Evolutionary conservation across 2,888 invertebrate genomes (phyloP).

Genomic region (Dryobotodes eremita): DNA sequence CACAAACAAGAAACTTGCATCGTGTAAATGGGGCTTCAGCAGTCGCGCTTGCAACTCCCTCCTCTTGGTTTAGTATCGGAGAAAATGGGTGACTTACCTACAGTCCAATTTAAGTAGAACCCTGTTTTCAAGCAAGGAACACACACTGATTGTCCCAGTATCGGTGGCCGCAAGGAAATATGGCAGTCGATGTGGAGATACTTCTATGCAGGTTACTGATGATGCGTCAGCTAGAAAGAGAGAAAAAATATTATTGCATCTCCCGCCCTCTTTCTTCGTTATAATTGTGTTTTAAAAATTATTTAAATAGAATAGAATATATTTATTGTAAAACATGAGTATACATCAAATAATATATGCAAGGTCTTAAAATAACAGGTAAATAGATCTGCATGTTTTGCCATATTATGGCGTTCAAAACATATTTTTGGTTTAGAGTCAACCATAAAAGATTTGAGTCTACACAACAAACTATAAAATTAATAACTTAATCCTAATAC

Average conservation of each 20-base stretch:
- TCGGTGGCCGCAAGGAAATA: constrained; percentile 85
- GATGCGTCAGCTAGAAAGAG: constrained; percentile 77
- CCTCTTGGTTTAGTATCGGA: background rate
- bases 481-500: too few species aligned
- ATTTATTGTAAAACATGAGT: too few species aligned
- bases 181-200: constrained; percentile 76
- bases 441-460: too few species aligned
- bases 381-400: too few species aligned
- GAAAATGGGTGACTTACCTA: constrained; percentile 70
- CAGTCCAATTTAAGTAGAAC: constrained; percentile 85
- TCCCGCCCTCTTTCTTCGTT: background rate
- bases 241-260: background rate
- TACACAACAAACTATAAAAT: too few species aligned
- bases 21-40: background rate
- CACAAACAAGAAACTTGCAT: too few species aligned
- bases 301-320: too few species aligned
- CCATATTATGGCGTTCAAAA: too few species aligned
- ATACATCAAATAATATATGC: too few species aligned
- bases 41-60: background rate
- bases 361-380: too few species aligned
- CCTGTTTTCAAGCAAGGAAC: constrained; percentile 78
- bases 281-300: background rate
- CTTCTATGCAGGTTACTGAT: constrained; percentile 78
- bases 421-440: too few species aligned
- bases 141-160: constrained; percentile 81